phyloP scores from a whole-genome alignment of 2,888 invertebrate genomes.

The Seladonia tumulorum region DNA sequence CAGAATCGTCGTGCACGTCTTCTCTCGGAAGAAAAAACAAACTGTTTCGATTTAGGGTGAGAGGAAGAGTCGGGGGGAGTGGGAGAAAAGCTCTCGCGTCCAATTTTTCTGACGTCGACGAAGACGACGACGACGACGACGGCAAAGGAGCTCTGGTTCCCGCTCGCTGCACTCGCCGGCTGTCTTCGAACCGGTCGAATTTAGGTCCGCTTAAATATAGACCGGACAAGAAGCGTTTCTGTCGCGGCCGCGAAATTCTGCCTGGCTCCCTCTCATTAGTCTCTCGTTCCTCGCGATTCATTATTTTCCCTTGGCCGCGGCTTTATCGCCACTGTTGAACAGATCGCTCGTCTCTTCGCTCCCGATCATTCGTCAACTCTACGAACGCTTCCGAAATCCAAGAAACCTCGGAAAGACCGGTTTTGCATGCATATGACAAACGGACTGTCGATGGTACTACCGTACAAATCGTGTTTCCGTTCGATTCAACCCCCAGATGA shows the following conservation, averaged over 20 bases:
- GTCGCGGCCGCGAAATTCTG: slow-evolving; percentile 45
- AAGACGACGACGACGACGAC: background rate
- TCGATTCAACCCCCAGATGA: too few species aligned
- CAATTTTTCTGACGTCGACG: slow-evolving; percentile 37
- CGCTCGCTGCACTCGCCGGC: slow-evolving; percentile 33
- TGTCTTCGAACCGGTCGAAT: slow-evolving; percentile 56
- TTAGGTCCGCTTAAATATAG: slow-evolving; percentile 72
- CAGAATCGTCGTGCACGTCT: background rate
- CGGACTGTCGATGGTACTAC: too few species aligned
- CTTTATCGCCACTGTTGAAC: slow-evolving; percentile 26
- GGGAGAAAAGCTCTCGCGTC: slow-evolving; percentile 14
- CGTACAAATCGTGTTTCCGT: too few species aligned
- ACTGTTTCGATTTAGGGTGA: background rate
- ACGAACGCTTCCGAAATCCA: background rate
- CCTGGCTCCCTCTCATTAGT: slow-evolving; percentile 30
- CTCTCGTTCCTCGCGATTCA: slow-evolving; percentile 19
- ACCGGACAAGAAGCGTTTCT: slow-evolving; percentile 33
- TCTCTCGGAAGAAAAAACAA: slow-evolving; percentile 9
- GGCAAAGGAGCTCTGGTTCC: slow-evolving; percentile 5
- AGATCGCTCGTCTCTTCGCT: slow-evolving; percentile 1
- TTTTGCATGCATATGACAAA: too few species aligned
- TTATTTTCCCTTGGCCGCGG: slow-evolving; percentile 41
- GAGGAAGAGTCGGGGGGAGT: background rate
- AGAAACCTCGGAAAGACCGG: background rate
- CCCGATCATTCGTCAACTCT: background rate